These are phyloP conservation scores for Furcula furcula DNA, from an alignment of 2,888 invertebrate genomes.

Conservation along the genomic window DNA sequence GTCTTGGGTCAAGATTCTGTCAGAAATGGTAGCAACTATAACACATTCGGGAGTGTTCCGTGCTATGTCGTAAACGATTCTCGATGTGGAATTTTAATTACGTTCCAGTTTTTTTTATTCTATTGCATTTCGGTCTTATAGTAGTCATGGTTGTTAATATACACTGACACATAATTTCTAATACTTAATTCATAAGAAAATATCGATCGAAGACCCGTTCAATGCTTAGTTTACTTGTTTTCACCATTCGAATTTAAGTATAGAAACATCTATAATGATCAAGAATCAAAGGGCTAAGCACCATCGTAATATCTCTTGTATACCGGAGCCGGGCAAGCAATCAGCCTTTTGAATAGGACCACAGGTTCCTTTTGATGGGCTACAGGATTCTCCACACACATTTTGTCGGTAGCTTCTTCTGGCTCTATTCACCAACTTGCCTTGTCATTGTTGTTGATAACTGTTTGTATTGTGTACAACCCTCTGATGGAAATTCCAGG, in stretches of 20 bases:
- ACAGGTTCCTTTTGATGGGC: constrained; percentile 54
- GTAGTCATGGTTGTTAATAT: too few relatives aligned
- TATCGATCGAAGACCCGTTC: too few relatives aligned
- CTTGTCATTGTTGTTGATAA: constrained; percentile 71
- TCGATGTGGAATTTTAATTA: constrained; percentile 31
- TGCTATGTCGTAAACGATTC: constrained; percentile 26
- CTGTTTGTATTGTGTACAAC: constrained; percentile 62
- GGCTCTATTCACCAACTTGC: constrained; percentile 58
- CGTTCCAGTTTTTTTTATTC: too few relatives aligned
- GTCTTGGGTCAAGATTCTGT: constrained; percentile 52
- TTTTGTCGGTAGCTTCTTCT: constrained; percentile 63
- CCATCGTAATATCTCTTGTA: constrained; percentile 38
- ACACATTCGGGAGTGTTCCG: constrained; percentile 41
- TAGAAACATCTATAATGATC: constrained; percentile 41
- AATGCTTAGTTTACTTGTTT: constrained; percentile 41
- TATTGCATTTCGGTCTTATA: too few relatives aligned
- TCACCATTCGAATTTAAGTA: constrained; percentile 29
- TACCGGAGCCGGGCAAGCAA: constrained; percentile 48
- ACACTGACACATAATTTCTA: too few relatives aligned
- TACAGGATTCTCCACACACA: constrained; percentile 69
- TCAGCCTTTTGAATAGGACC: constrained; percentile 64
- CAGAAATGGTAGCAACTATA: constrained; percentile 49
- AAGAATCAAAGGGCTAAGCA: constrained; percentile 44
- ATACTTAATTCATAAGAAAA: too few relatives aligned
- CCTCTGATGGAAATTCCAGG: constrained; percentile 62